Conservation (phyloP, 2,113 vertebrate genomes). For the Baryphthengus martii region DNA sequence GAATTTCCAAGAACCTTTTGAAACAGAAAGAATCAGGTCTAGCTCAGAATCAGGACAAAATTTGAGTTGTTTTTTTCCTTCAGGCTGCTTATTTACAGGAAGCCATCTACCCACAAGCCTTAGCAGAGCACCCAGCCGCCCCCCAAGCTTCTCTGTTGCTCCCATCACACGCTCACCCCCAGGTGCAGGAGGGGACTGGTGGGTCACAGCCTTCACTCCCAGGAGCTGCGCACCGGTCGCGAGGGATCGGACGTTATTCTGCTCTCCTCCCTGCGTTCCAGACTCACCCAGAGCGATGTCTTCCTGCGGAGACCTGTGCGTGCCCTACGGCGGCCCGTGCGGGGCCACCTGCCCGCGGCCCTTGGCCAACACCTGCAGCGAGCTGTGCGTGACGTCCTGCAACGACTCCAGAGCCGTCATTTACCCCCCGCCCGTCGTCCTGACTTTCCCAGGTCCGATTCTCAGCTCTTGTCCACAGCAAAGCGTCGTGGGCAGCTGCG, state of each 20-base stretch:
- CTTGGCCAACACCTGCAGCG: neutral
- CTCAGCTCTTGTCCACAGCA: neutral
- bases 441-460: neutral
- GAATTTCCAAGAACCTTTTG: neutral
- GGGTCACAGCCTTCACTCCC: neutral
- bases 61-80: neutral
- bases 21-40: neutral
- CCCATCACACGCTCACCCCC: accelerated
- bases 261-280: neutral
- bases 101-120: neutral
- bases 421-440: neutral
- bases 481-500: neutral
- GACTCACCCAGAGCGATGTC: neutral
- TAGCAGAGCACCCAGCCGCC: neutral
- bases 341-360: neutral
- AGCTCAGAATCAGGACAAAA: neutral
- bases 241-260: neutral
- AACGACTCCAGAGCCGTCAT: neutral
- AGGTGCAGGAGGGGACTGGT: neutral
- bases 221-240: neutral
- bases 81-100: neutral
- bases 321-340: neutral
- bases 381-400: neutral
- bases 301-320: neutral
- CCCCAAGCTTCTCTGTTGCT: neutral